Evolutionary conservation across 2,113 vertebrate species (phyloP).

Genomic region (Aphyosemion australe): DNA sequence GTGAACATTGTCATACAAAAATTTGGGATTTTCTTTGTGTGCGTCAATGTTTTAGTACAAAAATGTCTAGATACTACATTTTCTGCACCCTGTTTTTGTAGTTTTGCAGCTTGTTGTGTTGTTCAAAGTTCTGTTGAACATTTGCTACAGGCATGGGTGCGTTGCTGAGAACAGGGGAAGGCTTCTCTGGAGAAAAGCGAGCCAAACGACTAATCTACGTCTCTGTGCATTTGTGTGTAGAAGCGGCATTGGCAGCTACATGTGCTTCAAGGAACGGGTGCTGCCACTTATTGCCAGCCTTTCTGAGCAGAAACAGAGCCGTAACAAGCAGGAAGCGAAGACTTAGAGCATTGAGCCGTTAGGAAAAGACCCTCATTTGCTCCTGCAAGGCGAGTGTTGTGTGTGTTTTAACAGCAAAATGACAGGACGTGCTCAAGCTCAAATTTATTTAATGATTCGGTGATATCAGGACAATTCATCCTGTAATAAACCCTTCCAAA

Average conservation of each 20-base stretch:
- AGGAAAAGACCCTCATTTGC: constrained; percentile 46
- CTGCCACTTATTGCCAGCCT: constrained; percentile 50
- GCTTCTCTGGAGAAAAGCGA: constrained; percentile 22
- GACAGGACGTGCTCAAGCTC: constrained; percentile 22
- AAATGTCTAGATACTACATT: no score
- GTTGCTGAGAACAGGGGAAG: constrained; percentile 28
- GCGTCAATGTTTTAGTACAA: no score
- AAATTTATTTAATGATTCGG: constrained; percentile 40
- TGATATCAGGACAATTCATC: constrained; percentile 38
- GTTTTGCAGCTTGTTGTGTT: constrained; percentile 8
- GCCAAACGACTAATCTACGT: constrained; percentile 26
- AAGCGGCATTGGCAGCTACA: constrained; percentile 34
- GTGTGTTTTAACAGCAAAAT: constrained; percentile 25
- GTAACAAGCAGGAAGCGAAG: constrained; percentile 53
- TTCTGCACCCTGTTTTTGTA: not conserved
- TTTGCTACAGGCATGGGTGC: constrained; percentile 45
- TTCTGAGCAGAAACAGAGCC: constrained; percentile 46
- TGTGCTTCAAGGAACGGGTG: constrained; percentile 50
- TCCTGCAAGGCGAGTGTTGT: constrained; percentile 28
- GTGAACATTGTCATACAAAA: no score
- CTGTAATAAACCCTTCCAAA: constrained; percentile 35
- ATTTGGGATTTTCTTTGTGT: no score
- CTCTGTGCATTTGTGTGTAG: constrained; percentile 36
- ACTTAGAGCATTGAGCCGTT: constrained; percentile 27
- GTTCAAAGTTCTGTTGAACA: constrained; percentile 20